A percentile compares a stretch with the other conserved stretches of the same genome.
Evolutionary conservation across 2,113 vertebrate genomes (phyloP).

Genomic region (Ranitomeya variabilis): DNA sequence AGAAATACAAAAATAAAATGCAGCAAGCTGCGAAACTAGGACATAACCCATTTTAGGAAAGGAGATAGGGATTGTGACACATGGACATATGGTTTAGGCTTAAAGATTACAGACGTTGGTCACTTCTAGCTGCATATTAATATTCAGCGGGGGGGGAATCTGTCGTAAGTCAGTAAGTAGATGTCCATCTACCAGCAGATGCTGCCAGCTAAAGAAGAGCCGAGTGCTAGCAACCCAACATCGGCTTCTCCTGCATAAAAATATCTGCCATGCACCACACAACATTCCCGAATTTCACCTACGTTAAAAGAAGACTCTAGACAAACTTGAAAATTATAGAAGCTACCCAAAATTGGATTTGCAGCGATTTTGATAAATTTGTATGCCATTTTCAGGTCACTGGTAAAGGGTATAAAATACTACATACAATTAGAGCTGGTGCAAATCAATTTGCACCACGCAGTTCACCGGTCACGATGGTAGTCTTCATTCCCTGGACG

Average conservation of each 20-base stretch:
- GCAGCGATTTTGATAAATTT: too few species aligned
- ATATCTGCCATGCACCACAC: background rate
- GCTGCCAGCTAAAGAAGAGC: background rate
- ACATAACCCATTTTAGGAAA: conserved; percentile 37
- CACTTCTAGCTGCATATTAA: background rate
- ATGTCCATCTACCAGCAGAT: conserved; percentile 12
- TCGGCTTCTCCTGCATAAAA: background rate
- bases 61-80: background rate
- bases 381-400: too few species aligned
- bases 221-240: background rate
- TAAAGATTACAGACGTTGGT: conserved; percentile 25
- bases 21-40: conserved; percentile 12
- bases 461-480: too few species aligned
- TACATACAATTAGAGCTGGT: too few species aligned
- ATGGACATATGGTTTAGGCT: conserved; percentile 41
- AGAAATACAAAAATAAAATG: background rate
- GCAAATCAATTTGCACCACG: too few species aligned
- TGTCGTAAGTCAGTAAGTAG: background rate
- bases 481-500: too few species aligned
- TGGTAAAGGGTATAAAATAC: too few species aligned
- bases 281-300: background rate
- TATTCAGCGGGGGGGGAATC: background rate
- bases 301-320: too few species aligned
- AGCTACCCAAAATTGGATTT: too few species aligned
- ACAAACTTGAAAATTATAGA: too few species aligned